Evolutionary conservation across 2,797 vertebrate genomes (phyloP), one percentile per base, ranked within the genome.

Genomic region (Calcarius lapponicus): DNA sequence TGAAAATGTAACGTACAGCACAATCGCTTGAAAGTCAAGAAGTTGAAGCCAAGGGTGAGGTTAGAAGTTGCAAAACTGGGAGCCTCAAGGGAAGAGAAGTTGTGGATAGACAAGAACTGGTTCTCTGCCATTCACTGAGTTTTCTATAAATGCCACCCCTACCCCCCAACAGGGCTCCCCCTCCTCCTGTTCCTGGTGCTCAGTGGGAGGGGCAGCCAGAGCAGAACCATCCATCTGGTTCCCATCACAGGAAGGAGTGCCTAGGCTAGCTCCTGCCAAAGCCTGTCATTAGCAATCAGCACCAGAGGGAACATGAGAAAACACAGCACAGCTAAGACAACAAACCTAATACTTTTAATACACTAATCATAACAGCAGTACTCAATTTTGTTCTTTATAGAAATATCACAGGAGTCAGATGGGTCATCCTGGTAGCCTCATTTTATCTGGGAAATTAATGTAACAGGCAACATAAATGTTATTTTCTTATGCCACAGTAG

Each of bases 181-280:
- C 80, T 84, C 45, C 32, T 90, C 50, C 65, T 7, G 1, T 13
- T 94, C 48, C 32, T 86, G 47, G 48, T 54, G 60, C 40, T 93
- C 38, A 45, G 2, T 6, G 10, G 62, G 76, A 84, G 71, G 58
- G 18, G 54, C 70, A 83, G 82, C 31, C 70, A 64, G 28, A 86
- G 82, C 40, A 90, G 88, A 92, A 62, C 29, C 60, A 88, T 86
- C 90, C 95, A 93, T 94, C 91, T 96, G 95, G 76, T 95, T 97
- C 92, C 83, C 73, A 93, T 94, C 95, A 87, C 60, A 70, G 71
- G 42, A 67, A 90, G 89, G 67, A 67, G 66, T 88, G 87, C 85
- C 64, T 36, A 38, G 62, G 84, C 76, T 15, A 60, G 87, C 66
- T 79, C 76, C 92, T 94, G 93, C 92, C 92, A 95, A 91, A 93